Conservation (phyloP, 2,113 vertebrate genomes). For the Mustelus asterias region DNA sequence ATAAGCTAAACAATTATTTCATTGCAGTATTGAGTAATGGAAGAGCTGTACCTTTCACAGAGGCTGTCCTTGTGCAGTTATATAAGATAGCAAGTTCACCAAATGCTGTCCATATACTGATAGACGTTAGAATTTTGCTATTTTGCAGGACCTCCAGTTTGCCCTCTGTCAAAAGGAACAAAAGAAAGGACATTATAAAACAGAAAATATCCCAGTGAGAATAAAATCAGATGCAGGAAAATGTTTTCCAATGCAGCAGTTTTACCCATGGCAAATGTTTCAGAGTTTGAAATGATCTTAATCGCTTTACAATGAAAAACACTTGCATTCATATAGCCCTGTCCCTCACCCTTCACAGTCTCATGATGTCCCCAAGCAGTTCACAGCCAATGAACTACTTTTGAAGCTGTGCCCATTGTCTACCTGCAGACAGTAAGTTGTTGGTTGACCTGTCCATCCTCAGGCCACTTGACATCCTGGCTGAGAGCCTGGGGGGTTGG, state of each 20-base stretch:
- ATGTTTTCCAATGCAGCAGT: not conserved
- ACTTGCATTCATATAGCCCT: not conserved
- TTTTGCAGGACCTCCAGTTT: slow-evolving; percentile 81
- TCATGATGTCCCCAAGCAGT: not conserved
- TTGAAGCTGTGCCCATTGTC: no score
- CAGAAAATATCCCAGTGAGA: not conserved
- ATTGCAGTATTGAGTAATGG: slow-evolving; percentile 3
- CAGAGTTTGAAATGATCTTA: not conserved
- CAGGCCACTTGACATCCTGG: no score
- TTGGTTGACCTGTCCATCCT: no score
- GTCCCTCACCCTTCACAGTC: not conserved
- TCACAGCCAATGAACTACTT: not conserved
- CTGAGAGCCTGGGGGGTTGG: no score
- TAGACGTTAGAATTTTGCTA: slow-evolving; percentile 73
- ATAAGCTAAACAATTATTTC: not conserved
- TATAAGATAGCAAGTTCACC: slow-evolving; percentile 87
- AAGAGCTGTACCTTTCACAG: slow-evolving; percentile 72
- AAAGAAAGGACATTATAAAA: not conserved
- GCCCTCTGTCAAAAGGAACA: slow-evolving; percentile 66
- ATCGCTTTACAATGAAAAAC: not conserved
- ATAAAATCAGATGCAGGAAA: not conserved
- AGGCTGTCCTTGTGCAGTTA: slow-evolving; percentile 85
- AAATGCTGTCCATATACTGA: slow-evolving; percentile 79
- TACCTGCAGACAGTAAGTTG: no score
- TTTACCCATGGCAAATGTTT: not conserved